A percentile compares a stretch with the other conserved stretches of the same genome.
Conservation (phyloP, 2,888 invertebrate genomes). For the Drosophila helvetica region DNA sequence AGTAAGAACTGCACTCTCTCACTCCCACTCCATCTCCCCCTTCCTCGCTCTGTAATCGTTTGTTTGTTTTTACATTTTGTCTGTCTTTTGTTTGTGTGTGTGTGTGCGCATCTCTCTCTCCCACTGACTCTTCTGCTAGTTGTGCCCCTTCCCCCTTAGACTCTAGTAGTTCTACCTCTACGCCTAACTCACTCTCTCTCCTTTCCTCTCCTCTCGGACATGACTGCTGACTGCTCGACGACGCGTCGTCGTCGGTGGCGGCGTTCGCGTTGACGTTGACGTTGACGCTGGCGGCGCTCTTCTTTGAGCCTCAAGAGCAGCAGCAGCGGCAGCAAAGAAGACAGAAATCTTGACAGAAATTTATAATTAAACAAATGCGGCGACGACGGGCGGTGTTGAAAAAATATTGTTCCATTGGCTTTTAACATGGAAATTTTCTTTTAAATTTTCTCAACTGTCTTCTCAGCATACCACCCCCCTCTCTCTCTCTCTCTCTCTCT, state of each 20-base stretch:
- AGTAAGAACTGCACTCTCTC: constrained; percentile 24
- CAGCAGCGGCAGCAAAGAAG: constrained; percentile 3
- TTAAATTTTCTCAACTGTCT: constrained; percentile 67
- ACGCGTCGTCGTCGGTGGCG: constrained; percentile 37
- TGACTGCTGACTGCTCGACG: no score
- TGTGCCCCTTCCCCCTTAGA: not conserved
- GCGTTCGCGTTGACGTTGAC: constrained; percentile 51
- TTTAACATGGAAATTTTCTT: constrained; percentile 71
- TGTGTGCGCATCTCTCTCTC: not conserved
- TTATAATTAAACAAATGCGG: constrained; percentile 78
- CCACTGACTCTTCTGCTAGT: not conserved
- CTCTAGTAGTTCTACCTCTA: no score
- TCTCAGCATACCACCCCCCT: not conserved
- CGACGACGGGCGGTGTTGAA: constrained; percentile 38
- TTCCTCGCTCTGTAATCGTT: constrained; percentile 61
- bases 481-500: not conserved
- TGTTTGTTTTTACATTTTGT: constrained; percentile 67
- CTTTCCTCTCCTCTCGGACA: constrained; percentile 38
- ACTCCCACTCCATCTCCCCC: not conserved
- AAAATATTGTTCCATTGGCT: constrained; percentile 73
- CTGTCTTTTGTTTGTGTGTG: constrained; percentile 44
- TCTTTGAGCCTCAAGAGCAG: constrained; percentile 60
- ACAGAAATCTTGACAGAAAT: constrained; percentile 71
- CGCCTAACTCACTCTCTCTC: constrained; percentile 3
- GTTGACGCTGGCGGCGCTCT: constrained; percentile 71